Evolutionary conservation across 2,113 vertebrate species (phyloP).

Genomic region (Hymenochirus boettgeri): DNA sequence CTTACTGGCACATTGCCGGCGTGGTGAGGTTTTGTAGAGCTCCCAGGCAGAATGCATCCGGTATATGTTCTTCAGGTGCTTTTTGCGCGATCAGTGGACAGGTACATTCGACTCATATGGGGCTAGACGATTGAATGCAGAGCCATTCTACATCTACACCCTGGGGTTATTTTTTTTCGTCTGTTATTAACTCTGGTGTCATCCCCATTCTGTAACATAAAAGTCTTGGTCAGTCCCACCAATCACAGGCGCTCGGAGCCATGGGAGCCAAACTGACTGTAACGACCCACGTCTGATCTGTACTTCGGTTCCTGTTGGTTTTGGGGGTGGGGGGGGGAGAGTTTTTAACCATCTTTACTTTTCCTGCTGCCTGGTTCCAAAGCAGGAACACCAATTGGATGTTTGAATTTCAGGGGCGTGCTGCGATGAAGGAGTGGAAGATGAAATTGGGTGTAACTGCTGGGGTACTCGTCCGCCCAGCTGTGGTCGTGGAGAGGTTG

Average conservation of each 20-base stretch:
- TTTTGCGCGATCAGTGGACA: constrained; percentile 87
- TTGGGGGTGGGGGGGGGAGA: too few species aligned
- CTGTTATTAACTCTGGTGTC: constrained; percentile 61
- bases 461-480: constrained; percentile 75
- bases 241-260: too few species aligned
- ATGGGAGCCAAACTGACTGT: too few species aligned
- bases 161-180: constrained; percentile 76
- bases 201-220: constrained; percentile 57
- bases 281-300: too few species aligned
- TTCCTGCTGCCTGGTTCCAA: constrained; percentile 69
- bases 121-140: constrained; percentile 78
- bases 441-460: constrained; percentile 53
- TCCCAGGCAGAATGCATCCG: constrained; percentile 81
- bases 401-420: constrained; percentile 50
- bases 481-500: constrained; percentile 90
- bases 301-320: too few species aligned
- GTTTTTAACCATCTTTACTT: constrained; percentile 77
- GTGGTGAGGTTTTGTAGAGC: constrained; percentile 92
- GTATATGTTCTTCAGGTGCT: constrained; percentile 72
- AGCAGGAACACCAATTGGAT: constrained; percentile 74
- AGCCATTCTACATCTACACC: constrained; percentile 85
- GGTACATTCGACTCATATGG: constrained; percentile 89
- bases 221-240: neutral
- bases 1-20: constrained; percentile 75
- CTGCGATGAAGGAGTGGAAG: constrained; percentile 58